These are phyloP conservation scores for Drosophila antonietae DNA, from an alignment of 2,888 invertebrate species.

Conservation along the genomic window DNA sequence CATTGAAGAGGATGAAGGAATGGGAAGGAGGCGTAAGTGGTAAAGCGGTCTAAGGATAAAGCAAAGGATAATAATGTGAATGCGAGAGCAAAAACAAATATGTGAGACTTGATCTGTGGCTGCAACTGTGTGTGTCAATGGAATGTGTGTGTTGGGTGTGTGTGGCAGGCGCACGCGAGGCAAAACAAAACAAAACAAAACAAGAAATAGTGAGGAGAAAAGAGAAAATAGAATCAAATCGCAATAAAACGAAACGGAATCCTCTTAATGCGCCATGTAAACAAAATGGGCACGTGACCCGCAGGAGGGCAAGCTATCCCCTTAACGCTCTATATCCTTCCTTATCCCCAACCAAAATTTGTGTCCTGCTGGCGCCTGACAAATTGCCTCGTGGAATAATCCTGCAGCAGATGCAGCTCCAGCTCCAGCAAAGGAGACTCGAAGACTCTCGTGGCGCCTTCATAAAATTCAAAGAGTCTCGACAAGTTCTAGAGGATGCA, in stretches of 20 bases:
- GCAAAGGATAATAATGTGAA: constrained; percentile 65
- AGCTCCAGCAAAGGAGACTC: background rate
- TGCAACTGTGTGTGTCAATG: constrained; percentile 5
- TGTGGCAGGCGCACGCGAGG: constrained; percentile 33
- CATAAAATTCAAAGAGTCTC: constrained; percentile 43
- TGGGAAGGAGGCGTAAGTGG: background rate
- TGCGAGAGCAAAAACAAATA: constrained; percentile 53
- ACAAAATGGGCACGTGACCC: constrained; percentile 82
- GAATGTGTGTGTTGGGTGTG: background rate
- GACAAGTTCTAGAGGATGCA: constrained; percentile 9
- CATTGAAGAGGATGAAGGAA: background rate
- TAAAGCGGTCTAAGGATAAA: constrained; percentile 14
- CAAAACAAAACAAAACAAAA: constrained; percentile 28
- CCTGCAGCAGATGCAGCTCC: constrained; percentile 46
- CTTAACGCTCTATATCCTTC: background rate
- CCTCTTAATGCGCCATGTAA: constrained; percentile 82
- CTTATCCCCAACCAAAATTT: constrained; percentile 14
- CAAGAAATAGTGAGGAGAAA: constrained; percentile 34
- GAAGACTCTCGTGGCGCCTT: constrained; percentile 41
- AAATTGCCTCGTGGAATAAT: constrained; percentile 68
- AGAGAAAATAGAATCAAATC: constrained; percentile 73
- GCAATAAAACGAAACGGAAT: constrained; percentile 78
- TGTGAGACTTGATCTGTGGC: constrained; percentile 54
- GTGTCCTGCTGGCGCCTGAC: constrained; percentile 54
- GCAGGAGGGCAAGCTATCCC: constrained; percentile 32